These are phyloP conservation scores for Oxyura jamaicensis DNA, from an alignment of 2,113 vertebrate genomes.

Conservation along the genomic window DNA sequence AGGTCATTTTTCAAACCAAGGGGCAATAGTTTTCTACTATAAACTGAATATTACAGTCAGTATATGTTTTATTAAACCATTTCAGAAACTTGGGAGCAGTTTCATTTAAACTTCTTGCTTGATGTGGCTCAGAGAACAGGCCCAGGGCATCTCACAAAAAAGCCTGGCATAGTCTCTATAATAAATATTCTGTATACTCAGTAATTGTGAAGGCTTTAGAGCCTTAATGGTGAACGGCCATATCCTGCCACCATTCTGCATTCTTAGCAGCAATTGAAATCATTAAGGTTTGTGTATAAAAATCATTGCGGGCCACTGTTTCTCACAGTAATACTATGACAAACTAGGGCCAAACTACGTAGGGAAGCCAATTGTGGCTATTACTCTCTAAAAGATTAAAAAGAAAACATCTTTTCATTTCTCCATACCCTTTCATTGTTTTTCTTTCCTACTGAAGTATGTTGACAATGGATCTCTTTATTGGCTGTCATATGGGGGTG, in stretches of 20 bases:
- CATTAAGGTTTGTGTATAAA: conserved; percentile 29
- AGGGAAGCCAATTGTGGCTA: conserved; percentile 1
- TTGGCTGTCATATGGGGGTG: neutral
- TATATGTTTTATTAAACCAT: conserved; percentile 86
- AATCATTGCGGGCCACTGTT: neutral
- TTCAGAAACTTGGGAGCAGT: conserved; percentile 84
- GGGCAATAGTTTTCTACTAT: conserved; percentile 83
- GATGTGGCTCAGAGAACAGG: conserved; percentile 73
- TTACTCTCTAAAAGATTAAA: neutral
- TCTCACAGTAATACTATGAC: neutral
- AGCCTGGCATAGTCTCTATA: conserved; percentile 59
- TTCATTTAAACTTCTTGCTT: conserved; percentile 82
- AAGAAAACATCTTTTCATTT: neutral
- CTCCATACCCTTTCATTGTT: neutral
- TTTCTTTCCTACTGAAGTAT: neutral
- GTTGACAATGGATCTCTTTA: neutral
- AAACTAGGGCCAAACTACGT: neutral
- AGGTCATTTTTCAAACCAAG: conserved; percentile 86
- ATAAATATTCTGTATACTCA: conserved; percentile 60
- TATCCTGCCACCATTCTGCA: conserved; percentile 30
- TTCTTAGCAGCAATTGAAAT: conserved; percentile 16
- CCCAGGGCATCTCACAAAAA: conserved; percentile 71
- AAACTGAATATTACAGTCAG: conserved; percentile 83
- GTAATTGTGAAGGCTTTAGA: conserved; percentile 60
- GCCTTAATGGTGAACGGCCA: conserved; percentile 26